Percentiles rank a stretch among this genome's conserved stretches.
Evolutionary conservation across 2,888 invertebrate genomes (phyloP).

Genomic region (Dryococelus australis): DNA sequence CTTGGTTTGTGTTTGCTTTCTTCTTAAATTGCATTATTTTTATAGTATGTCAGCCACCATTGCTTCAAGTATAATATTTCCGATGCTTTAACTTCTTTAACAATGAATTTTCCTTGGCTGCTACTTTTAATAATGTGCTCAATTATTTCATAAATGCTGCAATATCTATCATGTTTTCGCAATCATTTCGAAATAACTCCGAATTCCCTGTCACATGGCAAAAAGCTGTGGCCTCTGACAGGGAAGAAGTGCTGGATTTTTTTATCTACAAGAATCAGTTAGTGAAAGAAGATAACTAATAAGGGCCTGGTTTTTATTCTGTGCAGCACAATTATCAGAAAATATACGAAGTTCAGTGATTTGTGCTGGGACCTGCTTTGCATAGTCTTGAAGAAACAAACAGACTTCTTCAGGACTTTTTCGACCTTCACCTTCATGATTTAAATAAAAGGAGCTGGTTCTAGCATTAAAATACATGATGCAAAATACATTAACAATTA

Average conservation of each 20-base stretch:
- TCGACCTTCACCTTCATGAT: slow-evolving; percentile 40
- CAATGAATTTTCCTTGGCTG: too few species aligned
- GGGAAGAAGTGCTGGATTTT: not conserved
- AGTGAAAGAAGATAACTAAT: slow-evolving; percentile 30
- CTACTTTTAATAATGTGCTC: too few species aligned
- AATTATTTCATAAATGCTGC: too few species aligned
- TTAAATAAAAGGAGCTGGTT: slow-evolving; percentile 33
- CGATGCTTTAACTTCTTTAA: too few species aligned
- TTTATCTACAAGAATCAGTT: slow-evolving; percentile 33
- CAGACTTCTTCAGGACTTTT: slow-evolving; percentile 39
- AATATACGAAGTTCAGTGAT: slow-evolving; percentile 25
- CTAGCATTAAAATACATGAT: slow-evolving; percentile 36
- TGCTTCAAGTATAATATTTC: too few species aligned
- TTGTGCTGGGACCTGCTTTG: not conserved
- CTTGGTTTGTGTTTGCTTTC: too few species aligned
- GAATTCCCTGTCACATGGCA: too few species aligned
- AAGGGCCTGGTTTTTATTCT: slow-evolving; percentile 39
- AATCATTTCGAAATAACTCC: too few species aligned
- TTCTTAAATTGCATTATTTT: too few species aligned
- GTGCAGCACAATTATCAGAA: slow-evolving; percentile 38
- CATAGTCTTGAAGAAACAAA: slow-evolving; percentile 11
- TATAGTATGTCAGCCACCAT: too few species aligned
- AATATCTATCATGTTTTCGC: too few species aligned
- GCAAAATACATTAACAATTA: slow-evolving; percentile 39
- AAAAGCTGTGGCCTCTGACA: not conserved